Evolutionary conservation across 1,140 invertebrate genomes (phyloP).

Genomic region (Vanessa atalanta): DNA sequence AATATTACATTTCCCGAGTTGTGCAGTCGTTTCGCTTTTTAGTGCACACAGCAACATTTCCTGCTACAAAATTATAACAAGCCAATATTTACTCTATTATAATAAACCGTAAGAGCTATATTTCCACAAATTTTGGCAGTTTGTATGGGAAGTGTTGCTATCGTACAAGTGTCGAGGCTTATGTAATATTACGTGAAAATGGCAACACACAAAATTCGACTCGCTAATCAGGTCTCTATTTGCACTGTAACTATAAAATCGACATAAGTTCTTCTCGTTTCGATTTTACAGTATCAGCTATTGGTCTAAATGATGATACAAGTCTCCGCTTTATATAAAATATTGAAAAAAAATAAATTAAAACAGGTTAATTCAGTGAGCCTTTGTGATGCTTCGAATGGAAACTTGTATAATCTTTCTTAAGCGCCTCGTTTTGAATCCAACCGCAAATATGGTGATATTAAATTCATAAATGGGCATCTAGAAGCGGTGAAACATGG

Average conservation of each 20-base stretch:
- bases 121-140: conserved; percentile 35
- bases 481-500: conserved; percentile 71
- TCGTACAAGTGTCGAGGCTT: conserved; percentile 45
- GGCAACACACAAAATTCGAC: conserved; percentile 47
- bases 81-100: conserved; percentile 30
- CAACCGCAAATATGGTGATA: conserved; percentile 52
- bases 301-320: conserved; percentile 37
- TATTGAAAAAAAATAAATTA: conserved; percentile 26
- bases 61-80: conserved; percentile 34
- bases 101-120: conserved; percentile 32
- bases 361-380: conserved; percentile 12
- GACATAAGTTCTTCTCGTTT: conserved; percentile 18
- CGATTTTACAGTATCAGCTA: conserved; percentile 40
- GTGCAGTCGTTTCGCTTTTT: conserved; percentile 55
- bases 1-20: conserved; percentile 65
- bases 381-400: conserved; percentile 31
- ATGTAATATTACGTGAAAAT: conserved; percentile 65
- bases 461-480: conserved; percentile 55
- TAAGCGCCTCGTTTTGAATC: conserved; percentile 48
- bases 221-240: conserved; percentile 41
- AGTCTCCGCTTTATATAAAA: conserved; percentile 38
- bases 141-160: conserved; percentile 50
- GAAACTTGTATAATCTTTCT: conserved; percentile 45
- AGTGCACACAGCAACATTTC: conserved; percentile 39
- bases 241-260: conserved; percentile 44